These are phyloP conservation scores for Emydocephalus ijimae DNA, from an alignment of 2,113 vertebrate genomes.

Conservation along the genomic window DNA sequence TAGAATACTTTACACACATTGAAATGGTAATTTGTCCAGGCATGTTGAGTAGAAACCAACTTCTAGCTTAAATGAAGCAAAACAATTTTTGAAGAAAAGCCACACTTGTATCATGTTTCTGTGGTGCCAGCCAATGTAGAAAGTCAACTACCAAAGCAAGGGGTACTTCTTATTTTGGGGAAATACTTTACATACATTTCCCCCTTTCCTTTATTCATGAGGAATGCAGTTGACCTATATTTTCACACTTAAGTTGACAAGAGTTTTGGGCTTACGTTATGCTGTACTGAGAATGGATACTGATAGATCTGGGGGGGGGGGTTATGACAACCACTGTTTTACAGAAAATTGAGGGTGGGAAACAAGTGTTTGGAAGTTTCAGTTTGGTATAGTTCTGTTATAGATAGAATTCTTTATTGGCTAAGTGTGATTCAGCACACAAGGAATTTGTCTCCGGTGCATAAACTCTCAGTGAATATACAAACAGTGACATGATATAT, in stretches of 20 bases:
- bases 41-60: slow-evolving; percentile 30
- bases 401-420: not conserved
- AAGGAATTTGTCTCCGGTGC: no score
- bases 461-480: no score
- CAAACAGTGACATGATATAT: no score
- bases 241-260: not conserved
- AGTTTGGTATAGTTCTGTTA: not conserved
- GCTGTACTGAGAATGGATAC: not conserved
- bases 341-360: not conserved
- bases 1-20: slow-evolving; percentile 60
- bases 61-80: slow-evolving; percentile 56
- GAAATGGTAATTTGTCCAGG: slow-evolving; percentile 69
- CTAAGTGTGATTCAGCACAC: no score
- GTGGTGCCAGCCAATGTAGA: slow-evolving; percentile 28
- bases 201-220: not conserved
- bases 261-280: not conserved
- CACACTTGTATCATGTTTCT: slow-evolving; percentile 54
- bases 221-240: not conserved
- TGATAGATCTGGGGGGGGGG: not conserved
- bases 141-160: slow-evolving; percentile 29
- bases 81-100: slow-evolving; percentile 31
- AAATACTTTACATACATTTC: not conserved
- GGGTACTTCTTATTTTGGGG: not conserved
- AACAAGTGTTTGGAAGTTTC: not conserved
- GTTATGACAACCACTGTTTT: not conserved